Evolutionary conservation across 2,113 vertebrate genomes (phyloP).

Genomic region (Bubo bubo): DNA sequence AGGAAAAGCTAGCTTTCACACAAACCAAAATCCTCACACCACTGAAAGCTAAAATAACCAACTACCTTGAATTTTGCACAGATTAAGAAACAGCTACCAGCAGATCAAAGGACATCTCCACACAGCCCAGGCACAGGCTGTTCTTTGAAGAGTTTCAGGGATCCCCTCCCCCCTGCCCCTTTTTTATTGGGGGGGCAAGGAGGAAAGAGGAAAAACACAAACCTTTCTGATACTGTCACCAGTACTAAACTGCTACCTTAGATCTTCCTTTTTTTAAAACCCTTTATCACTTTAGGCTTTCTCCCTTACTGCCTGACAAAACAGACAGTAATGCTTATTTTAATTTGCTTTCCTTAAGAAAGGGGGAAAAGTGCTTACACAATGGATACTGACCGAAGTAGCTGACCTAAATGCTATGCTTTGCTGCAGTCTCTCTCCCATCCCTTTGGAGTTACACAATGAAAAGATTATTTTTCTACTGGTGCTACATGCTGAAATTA

Average conservation of each 20-base stretch:
- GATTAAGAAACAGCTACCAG: neutral
- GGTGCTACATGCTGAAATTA: neutral
- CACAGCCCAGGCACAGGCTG: neutral
- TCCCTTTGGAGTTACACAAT: neutral
- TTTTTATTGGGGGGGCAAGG: neutral
- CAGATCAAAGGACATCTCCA: neutral
- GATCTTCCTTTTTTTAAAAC: neutral
- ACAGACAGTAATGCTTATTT: neutral
- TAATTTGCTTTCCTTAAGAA: neutral
- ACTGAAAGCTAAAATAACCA: neutral
- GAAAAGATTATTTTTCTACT: neutral
- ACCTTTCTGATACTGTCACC: neutral
- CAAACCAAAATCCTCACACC: neutral
- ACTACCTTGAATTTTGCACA: neutral
- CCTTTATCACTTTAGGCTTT: neutral
- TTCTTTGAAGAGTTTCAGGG: neutral
- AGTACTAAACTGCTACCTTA: neutral
- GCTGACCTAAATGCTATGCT: neutral
- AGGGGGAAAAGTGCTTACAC: neutral
- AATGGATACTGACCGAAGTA: neutral
- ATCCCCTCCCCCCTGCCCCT: neutral
- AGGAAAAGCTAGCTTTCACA: neutral
- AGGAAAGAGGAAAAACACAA: neutral
- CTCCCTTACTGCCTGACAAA: neutral
- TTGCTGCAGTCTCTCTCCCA: neutral